Evolutionary conservation across 1,140 invertebrate genomes (phyloP).

Genomic region (Scaptomyza graminum): DNA sequence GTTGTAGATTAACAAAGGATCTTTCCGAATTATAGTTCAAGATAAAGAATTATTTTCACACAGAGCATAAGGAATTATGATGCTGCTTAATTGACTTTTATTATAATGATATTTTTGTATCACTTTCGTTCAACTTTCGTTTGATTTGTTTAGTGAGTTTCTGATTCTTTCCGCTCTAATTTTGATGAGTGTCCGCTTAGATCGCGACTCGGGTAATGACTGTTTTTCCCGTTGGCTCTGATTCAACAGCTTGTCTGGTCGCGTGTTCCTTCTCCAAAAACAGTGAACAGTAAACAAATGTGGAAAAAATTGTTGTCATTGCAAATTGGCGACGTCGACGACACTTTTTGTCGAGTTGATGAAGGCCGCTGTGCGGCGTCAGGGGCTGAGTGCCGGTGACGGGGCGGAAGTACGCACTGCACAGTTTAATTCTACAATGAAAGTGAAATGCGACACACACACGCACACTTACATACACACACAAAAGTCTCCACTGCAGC

Average conservation of each 20-base stretch:
- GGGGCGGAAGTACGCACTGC: constrained; percentile 77
- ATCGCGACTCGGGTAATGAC: constrained; percentile 67
- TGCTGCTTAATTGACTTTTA: too few relatives aligned
- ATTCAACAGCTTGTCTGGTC: constrained; percentile 58
- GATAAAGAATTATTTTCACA: not conserved
- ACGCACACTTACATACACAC: constrained; percentile 13
- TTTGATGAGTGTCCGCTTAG: constrained; percentile 62
- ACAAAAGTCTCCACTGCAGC: constrained; percentile 50
- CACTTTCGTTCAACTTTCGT: constrained; percentile 18
- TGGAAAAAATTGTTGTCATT: constrained; percentile 57
- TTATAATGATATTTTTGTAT: not conserved
- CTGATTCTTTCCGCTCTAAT: constrained; percentile 39
- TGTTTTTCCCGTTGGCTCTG: constrained; percentile 60
- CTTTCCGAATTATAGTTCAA: not conserved
- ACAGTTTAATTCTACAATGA: constrained; percentile 66
- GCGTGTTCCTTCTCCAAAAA: constrained; percentile 72
- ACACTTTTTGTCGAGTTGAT: constrained; percentile 68
- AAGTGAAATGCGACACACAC: constrained; percentile 62
- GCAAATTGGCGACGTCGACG: constrained; percentile 71
- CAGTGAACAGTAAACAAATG: constrained; percentile 54
- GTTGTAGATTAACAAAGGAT: too few relatives aligned
- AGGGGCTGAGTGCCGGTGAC: constrained; percentile 21
- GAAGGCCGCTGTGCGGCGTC: constrained; percentile 52
- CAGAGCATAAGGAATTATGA: not conserved
- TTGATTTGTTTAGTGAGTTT: not conserved